phyloP scores from a whole-genome alignment of 2,888 invertebrate species.

The Dendrolimus houi region DNA sequence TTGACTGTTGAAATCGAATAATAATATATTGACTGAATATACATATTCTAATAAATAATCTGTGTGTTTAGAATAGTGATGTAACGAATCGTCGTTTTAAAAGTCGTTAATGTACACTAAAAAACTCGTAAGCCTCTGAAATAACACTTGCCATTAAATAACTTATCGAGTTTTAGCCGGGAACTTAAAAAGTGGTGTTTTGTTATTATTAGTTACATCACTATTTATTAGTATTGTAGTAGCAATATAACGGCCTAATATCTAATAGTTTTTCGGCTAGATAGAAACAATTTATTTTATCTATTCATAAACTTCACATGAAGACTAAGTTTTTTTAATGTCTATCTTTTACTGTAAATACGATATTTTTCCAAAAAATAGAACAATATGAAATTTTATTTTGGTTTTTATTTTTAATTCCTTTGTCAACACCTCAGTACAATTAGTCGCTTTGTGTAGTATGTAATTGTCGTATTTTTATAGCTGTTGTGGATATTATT shows the following conservation, averaged over 20 bases:
- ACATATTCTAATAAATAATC: neutral
- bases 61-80: neutral
- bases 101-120: too few relatives aligned
- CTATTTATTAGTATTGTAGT: neutral
- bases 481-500: too few relatives aligned
- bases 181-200: too few relatives aligned
- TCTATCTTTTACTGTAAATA: constrained; percentile 18
- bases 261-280: neutral
- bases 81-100: neutral
- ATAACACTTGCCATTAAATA: too few relatives aligned
- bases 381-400: constrained; percentile 1
- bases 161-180: too few relatives aligned
- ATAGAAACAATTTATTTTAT: constrained; percentile 1
- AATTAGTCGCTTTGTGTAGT: too few relatives aligned
- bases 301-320: constrained; percentile 3
- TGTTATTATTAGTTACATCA: neutral
- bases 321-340: constrained; percentile 10
- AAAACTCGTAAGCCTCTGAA: too few relatives aligned
- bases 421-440: neutral
- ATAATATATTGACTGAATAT: neutral
- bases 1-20: neutral
- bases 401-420: neutral
- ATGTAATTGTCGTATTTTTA: too few relatives aligned
- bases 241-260: neutral
- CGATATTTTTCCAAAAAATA: constrained; percentile 26